Evolutionary conservation across 2,888 invertebrate genomes (phyloP), one percentile per base, ranked within the genome.

Genomic region (Oligia fasciuncula): DNA sequence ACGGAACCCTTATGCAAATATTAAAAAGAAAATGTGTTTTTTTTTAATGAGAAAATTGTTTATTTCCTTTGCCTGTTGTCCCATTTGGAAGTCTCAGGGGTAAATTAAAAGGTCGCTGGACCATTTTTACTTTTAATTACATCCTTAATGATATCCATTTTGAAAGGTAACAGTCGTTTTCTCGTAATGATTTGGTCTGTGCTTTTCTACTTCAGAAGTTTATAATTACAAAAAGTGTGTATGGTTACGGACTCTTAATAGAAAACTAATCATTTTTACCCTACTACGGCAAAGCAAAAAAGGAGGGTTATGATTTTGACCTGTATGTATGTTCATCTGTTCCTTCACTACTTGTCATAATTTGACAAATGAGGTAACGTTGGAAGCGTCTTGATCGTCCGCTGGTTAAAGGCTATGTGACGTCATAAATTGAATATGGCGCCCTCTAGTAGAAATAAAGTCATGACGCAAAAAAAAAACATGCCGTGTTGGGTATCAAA

Each of bases 91-190:
- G 84, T 89, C 85, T 87, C 84, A 87, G 82, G 77, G 83, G 82
- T 81, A 83, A 91, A 92, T 91, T 91, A 91, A 91, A 90, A 86
- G 85, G 81, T 86, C 87, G 85, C 86, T 84, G 88, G 87, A 70
- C 86, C 83, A 92, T 92, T 93, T 90, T 81, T 87, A 85, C 87
- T 91, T 90, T 90, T 93, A 93, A 93, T 93, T 92, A 92, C 90
- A 91, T 91, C 88, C 90, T 86, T 91, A 92, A 93, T 92, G 90
- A 93, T 91, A 92, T 40, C 4, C 90, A 91, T 92, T 91, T 90
- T 80, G 82, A 79, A 85, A 88, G 88, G 88, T 90, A 90, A 88
- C 92, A 88, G 89, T 87, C 85, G 87, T 87, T 89, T 89, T 85
- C 65, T 72, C 73, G 77, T 77, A 78, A 85, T 80, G 78, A 84